Base-by-base conservation (phyloP, 1,140 invertebrate species). In the Coenobita brevimanus region DNA sequence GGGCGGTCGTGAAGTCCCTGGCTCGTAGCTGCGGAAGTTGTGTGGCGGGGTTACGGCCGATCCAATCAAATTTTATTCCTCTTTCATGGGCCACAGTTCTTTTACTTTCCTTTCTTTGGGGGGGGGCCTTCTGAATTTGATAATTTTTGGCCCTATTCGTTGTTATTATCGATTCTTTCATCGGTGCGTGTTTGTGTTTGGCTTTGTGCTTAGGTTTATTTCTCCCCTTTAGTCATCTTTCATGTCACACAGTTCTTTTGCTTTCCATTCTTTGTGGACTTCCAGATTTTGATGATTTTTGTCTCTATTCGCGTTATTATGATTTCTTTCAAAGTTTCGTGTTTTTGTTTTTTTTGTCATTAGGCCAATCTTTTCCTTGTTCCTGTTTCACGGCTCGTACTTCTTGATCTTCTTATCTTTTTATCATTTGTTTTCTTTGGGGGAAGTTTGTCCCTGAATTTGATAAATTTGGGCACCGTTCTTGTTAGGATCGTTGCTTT, bases 61-160 rank as follows among this genome's bases (percentile, higher is more conserved):
- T 64, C 17, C 17, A 27, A n/a, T 21, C 27, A 21, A 21, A 21
- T 75, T 75, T 75, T 50, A 46, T 75, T 75, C 36, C 13, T 6
- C 38, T 75, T 46, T 75, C 36, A 50, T 75, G 71, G n/a, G 13
- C 71, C 21, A 46, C 36, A 75, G 17, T 50, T 75, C 41, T 75
- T 50, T 75, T 43, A 75, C 43, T 75, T 41, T 21, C 71, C 15
- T 75, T 24, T 41, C 1, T 75, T 41, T 75, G 38, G 17, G 71
- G 71, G 13, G n/a, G n/a, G 2, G 64, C n/a, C n/a, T n/a, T n/a
- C n/a, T 33, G n/a, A 24, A 69, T 69, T 4, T 69, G n/a, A 69
- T 4, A 24, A 69, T 69, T 4, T 69, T 24, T n/a, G n/a, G 13
- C 64, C 33, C 17, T 50, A 8, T 50, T 17, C 46, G 46, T 50